Base-by-base conservation (phyloP, 2,797 vertebrate species). In the Astyanax mexicanus region DNA sequence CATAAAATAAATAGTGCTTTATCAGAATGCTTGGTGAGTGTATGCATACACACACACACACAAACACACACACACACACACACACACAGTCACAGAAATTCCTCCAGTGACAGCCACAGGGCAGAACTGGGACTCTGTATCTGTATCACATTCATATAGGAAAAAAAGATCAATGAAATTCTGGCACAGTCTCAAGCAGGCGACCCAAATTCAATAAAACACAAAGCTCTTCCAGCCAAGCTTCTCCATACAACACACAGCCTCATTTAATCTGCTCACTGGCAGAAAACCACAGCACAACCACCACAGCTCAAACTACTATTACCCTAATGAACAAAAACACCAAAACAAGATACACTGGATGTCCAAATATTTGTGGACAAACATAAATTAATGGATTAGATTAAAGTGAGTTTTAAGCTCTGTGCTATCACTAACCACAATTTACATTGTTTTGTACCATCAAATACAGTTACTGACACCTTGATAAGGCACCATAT, bases 121-220 rank as follows among this genome's bases (percentile, higher is more conserved):
- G 52, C 21, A 57, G 32, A 52, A 51, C 54, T 32, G 27, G 52
- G 52, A 55, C 52, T 55, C 55, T n/a, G n/a, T n/a, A 42, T 72
- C 69, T 60, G 69, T 54, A 54, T 70, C 58, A 70, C n/a, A 45
- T 62, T 68, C 45, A 61, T 67, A 52, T 54, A 68, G 66, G 40
- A 45, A 25, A 38, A 74, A 54, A 38, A 77, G 52, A 77, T 77
- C 69, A 72, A 57, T 77, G 38, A 66, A 47, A 47, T 72, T 72
- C 27, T 77, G 51, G 60, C 60, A 66, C 62, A 44, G 38, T 65
- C 60, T 17, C 38, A 64, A 44, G 37, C 61, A 64, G 38, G 38
- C 21, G 61, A 35, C n/a, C 29, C 19, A 61, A 44, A 64, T 64
- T 44, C 38, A 3, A 42, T 23, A 42, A 64, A 64, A 38, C 42